Percentiles rank a stretch among this genome's conserved stretches.
Evolutionary conservation across 2,888 invertebrate species (phyloP).

Genomic region (Taphrorychus bicolor): DNA sequence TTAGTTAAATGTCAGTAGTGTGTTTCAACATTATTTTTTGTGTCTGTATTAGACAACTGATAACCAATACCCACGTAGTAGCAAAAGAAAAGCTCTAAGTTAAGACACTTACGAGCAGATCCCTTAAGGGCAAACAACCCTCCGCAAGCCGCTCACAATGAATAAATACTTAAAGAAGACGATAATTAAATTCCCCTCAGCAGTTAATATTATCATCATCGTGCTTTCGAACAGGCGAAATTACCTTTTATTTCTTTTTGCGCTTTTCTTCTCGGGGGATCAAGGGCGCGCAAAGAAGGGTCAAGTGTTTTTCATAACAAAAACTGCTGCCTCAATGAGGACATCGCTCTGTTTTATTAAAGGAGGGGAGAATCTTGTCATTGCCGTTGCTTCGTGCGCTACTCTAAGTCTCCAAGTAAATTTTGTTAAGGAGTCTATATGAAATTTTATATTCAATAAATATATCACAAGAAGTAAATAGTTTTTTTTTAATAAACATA

Average conservation of each 20-base stretch:
- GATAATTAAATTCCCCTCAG: constrained; percentile 4
- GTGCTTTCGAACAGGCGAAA: background rate
- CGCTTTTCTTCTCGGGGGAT: background rate
- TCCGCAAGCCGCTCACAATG: background rate
- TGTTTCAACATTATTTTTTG: too few relatives aligned
- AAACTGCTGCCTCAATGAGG: background rate
- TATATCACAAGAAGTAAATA: too few relatives aligned
- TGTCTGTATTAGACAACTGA: background rate
- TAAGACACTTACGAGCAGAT: background rate
- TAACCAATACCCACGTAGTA: background rate
- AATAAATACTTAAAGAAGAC: constrained; percentile 6
- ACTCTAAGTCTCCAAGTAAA: too few relatives aligned
- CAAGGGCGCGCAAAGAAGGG: constrained; percentile 8
- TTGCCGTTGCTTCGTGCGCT: background rate
- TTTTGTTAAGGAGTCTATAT: too few relatives aligned
- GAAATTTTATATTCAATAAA: too few relatives aligned
- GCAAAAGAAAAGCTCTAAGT: background rate
- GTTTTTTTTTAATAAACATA: too few relatives aligned
- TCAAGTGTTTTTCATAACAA: constrained; percentile 1
- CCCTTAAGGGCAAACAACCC: too few relatives aligned
- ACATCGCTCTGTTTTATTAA: background rate
- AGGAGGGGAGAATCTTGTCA: background rate
- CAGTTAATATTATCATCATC: constrained; percentile 7
- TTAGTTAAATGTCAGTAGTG: too few relatives aligned
- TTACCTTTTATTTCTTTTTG: constrained; percentile 4